Conservation (phyloP, 2,888 invertebrate genomes). For the Heliconius cydno region DNA sequence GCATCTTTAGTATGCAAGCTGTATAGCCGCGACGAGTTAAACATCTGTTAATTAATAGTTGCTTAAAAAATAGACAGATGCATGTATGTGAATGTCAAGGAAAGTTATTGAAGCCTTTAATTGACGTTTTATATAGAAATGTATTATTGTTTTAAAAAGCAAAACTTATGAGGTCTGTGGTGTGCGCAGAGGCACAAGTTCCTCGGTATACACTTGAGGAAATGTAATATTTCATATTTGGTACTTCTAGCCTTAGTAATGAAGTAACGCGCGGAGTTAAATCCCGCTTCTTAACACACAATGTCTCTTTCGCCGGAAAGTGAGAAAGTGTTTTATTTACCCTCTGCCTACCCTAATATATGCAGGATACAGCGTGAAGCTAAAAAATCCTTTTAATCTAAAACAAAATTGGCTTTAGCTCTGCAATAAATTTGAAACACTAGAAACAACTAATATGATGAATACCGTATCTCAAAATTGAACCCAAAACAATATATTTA, state of each 20-base stretch:
- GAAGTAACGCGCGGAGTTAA: background rate
- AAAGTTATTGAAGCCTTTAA: background rate
- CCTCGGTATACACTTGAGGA: too few relatives aligned
- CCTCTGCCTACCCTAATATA: too few relatives aligned
- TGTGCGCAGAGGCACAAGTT: too few relatives aligned
- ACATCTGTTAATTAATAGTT: background rate
- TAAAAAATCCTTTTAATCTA: too few relatives aligned
- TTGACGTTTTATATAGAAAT: background rate
- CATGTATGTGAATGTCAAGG: conserved; percentile 19
- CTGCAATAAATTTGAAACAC: background rate
- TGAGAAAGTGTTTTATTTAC: too few relatives aligned
- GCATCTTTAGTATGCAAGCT: conserved; percentile 7
- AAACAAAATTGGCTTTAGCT: background rate
- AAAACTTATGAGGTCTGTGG: too few relatives aligned
- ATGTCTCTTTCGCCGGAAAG: too few relatives aligned
- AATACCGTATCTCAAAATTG: conserved; percentile 5
- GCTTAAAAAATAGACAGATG: conserved; percentile 22
- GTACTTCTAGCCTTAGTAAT: too few relatives aligned
- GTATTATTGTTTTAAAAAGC: too few relatives aligned
- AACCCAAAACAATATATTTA: background rate
- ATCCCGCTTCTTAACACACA: background rate
- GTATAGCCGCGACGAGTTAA: background rate
- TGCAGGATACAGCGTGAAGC: too few relatives aligned
- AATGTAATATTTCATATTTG: too few relatives aligned
- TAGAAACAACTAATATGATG: conserved; percentile 2